These are phyloP conservation scores for Tachina fera DNA, from an alignment of 2,888 invertebrate genomes.

Conservation along the genomic window DNA sequence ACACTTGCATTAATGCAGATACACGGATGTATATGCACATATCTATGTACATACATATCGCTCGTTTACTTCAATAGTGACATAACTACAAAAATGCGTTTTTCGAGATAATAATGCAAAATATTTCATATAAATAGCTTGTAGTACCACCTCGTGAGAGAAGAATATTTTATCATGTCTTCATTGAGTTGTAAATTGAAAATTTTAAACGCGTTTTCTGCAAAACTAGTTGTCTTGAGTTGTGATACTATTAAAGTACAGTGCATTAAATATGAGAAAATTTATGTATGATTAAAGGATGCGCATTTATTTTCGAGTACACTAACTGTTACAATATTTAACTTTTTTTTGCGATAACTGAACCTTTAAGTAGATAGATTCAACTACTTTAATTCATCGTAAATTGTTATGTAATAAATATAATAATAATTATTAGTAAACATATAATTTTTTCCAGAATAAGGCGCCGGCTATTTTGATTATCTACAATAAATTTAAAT, in stretches of 20 bases:
- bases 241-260: too few species aligned
- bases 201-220: too few species aligned
- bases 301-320: background rate
- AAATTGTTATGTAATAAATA: background rate
- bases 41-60: too few species aligned
- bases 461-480: background rate
- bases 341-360: background rate
- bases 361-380: background rate
- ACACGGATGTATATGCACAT: background rate
- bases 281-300: background rate
- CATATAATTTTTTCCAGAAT: background rate
- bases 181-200: too few species aligned
- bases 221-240: too few species aligned
- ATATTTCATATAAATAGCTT: too few species aligned
- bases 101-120: too few species aligned
- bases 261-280: background rate
- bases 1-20: background rate
- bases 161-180: too few species aligned
- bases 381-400: slow-evolving; percentile 3
- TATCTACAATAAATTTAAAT: too few species aligned
- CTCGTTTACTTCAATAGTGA: too few species aligned
- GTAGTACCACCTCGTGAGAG: too few species aligned
- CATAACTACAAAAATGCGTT: too few species aligned
- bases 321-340: background rate
- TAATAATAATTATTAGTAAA: background rate